Conservation (phyloP, 2,888 invertebrate genomes). For the Agapetus fuscipes region DNA sequence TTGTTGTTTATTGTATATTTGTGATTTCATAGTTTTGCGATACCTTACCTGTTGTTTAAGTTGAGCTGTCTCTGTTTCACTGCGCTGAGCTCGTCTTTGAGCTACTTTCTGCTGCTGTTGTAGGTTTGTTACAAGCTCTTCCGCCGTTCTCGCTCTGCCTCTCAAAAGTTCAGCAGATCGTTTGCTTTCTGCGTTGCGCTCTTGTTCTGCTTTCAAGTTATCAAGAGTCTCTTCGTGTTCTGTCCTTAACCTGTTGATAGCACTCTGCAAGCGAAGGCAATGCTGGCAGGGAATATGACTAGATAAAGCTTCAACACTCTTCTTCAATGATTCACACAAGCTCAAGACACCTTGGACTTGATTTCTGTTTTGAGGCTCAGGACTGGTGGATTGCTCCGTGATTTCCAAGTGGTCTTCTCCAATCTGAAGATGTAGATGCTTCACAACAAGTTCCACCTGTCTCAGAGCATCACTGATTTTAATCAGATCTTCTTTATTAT, state of each 20-base stretch:
- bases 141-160: constrained; percentile 18
- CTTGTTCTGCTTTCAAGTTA: constrained; percentile 30
- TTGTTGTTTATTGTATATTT: no score
- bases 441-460: constrained; percentile 41
- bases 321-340: constrained; percentile 35
- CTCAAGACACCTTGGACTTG: constrained; percentile 16
- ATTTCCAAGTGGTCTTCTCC: constrained; percentile 25
- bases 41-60: constrained; percentile 20
- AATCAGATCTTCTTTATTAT: constrained; percentile 47
- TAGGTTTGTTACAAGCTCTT: constrained; percentile 15
- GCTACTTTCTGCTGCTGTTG: constrained; percentile 19
- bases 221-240: constrained; percentile 26
- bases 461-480: constrained; percentile 46
- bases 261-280: constrained; percentile 45
- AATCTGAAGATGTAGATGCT: constrained; percentile 34
- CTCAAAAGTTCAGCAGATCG: constrained; percentile 16
- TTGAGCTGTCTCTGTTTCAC: constrained; percentile 16
- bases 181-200: constrained; percentile 21
- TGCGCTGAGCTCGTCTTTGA: constrained; percentile 14
- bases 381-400: constrained; percentile 11
- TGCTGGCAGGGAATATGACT: constrained; percentile 42
- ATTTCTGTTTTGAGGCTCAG: constrained; percentile 10
- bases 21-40: no score
- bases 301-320: constrained; percentile 41
- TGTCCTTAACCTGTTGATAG: constrained; percentile 33